phyloP scores from a whole-genome alignment of 2,888 invertebrate genomes.

The Subacronicta megacephala region DNA sequence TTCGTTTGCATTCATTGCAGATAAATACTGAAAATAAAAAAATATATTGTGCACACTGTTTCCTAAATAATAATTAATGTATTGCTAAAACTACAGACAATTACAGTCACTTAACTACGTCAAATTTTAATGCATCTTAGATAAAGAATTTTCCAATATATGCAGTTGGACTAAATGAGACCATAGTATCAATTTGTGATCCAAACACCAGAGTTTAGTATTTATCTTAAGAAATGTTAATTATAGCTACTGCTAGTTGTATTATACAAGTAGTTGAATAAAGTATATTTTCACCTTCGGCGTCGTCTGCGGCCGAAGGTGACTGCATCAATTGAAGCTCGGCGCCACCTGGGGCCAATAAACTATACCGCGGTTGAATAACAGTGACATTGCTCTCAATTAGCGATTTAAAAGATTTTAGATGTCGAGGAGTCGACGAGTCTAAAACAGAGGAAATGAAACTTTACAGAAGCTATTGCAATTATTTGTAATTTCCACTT shows the following conservation, averaged over 20 bases:
- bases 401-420: conserved; percentile 44
- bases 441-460: conserved; percentile 44
- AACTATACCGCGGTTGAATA: conserved; percentile 32
- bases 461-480: conserved; percentile 1
- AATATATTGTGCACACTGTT: not conserved
- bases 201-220: not conserved
- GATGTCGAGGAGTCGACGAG: conserved; percentile 30
- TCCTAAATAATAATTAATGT: not conserved
- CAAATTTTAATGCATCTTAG: not conserved
- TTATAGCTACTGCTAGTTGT: not conserved
- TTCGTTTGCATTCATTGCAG: conserved; percentile 79
- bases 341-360: conserved; percentile 31
- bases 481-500: not conserved
- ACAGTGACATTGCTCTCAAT: conserved; percentile 48
- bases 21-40: conserved; percentile 74
- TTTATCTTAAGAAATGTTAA: not conserved
- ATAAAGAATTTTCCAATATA: not conserved
- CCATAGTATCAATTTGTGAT: not conserved
- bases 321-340: conserved; percentile 38
- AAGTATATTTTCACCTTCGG: conserved; percentile 42
- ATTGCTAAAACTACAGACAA: not conserved
- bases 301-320: conserved; percentile 45
- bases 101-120: not conserved
- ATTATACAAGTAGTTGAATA: not conserved
- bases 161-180: not conserved